Base-by-base conservation (phyloP, 2,113 vertebrate genomes). In the Protobothrops flavoviridis region DNA sequence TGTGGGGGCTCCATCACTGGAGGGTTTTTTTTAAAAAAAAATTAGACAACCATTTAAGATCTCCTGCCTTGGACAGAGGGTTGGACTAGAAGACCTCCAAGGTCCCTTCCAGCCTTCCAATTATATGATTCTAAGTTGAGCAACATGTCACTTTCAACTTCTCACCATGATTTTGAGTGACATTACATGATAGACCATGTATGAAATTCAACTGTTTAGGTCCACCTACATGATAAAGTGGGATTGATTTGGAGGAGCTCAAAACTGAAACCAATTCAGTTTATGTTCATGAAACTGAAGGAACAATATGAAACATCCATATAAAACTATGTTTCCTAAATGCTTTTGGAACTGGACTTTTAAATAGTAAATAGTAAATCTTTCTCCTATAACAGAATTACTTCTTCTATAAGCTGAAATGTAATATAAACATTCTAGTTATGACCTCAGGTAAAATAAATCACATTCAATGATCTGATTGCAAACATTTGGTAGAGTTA, bases 371-470 rank as follows among this genome's bases (percentile, higher is more conserved):
- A 96, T 81, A 33, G 69, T 91, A 88, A 96, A 95, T 95, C 96
- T 96, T 91, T 87, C 96, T 93, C 56, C 94, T 94, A 93, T 94
- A 97, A 94, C 81, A 92, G 93, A 69, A 21, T 97, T 94, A 64
- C 94, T 86, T 94, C 95, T 93, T 94, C 96, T 97, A 64, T 95
- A 0, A 95, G 94, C 95, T 92, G 2, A 26, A 52, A 8, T 0
- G 0, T 86, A 91, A 81, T 21, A 21, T 81, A 39, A 81, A 39
- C 69, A 81, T 81, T 95, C 96, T 94, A 94, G 95, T 96, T 96
- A 56, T 96, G 95, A 96, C 94, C 92, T 97, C 95, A 97, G 95
- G 91, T 94, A 92, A 20, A 1, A 92, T 94, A 85, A 96, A 95
- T 94, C 96, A 20, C 93, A 74, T 97, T 96, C 93, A 91, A 93